phyloP scores from a whole-genome alignment of 2,113 vertebrate species.

The Eleginops maclovinus region DNA sequence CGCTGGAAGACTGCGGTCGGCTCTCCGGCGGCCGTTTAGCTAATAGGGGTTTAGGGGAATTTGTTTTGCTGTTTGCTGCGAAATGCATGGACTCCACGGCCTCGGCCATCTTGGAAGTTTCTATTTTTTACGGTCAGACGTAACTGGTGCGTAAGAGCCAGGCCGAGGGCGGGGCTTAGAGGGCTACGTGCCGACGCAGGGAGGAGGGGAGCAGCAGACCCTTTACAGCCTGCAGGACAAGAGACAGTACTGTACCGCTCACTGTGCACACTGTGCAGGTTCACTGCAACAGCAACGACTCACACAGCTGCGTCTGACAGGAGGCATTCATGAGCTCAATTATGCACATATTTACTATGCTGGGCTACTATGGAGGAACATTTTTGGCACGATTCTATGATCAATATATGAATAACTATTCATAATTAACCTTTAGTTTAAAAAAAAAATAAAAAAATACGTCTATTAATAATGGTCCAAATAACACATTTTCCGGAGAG shows the following conservation, averaged over 20 bases:
- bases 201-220: background rate
- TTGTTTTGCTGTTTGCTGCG: conserved; percentile 82
- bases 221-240: conserved; percentile 47
- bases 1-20: conserved; percentile 80
- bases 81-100: conserved; percentile 82
- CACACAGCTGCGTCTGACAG: background rate
- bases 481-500: background rate
- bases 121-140: conserved; percentile 93
- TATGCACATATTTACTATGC: too few relatives aligned
- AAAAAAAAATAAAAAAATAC: too few relatives aligned
- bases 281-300: background rate
- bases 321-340: background rate
- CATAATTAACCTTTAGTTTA: too few relatives aligned
- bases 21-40: conserved; percentile 81
- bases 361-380: background rate
- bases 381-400: too few relatives aligned
- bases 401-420: too few relatives aligned
- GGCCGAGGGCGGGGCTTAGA: conserved; percentile 49
- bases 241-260: background rate
- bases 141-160: conserved; percentile 82
- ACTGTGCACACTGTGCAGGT: background rate
- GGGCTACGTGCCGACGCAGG: conserved; percentile 50
- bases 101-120: conserved; percentile 96
- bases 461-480: too few relatives aligned
- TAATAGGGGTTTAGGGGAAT: conserved; percentile 79